Percentiles rank a stretch among this genome's conserved stretches.
These are phyloP conservation scores for Suillia variegata DNA, from an alignment of 2,888 invertebrate species.

Conservation along the genomic window DNA sequence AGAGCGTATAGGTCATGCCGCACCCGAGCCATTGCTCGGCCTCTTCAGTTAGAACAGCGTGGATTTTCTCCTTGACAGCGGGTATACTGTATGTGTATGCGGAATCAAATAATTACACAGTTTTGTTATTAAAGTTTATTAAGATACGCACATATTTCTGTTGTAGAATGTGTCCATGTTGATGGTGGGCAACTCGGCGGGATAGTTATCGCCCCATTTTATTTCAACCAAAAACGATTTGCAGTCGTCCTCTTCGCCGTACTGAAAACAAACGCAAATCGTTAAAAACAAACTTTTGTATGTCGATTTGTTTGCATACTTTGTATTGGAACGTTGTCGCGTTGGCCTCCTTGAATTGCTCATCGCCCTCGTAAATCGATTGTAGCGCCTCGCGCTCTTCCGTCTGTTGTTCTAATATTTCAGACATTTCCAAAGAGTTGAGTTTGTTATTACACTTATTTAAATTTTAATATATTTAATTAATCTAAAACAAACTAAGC, in stretches of 20 bases:
- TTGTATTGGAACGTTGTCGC: constrained; percentile 87
- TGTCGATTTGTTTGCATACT: constrained; percentile 67
- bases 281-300: no score
- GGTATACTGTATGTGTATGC: constrained; percentile 68
- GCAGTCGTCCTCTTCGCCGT: constrained; percentile 76
- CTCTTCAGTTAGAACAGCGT: constrained; percentile 68
- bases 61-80: constrained; percentile 73
- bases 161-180: constrained; percentile 94
- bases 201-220: constrained; percentile 85
- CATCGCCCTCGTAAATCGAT: constrained; percentile 94
- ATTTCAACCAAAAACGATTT: constrained; percentile 89
- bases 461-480: not conserved
- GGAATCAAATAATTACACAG: constrained; percentile 5
- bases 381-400: constrained; percentile 90
- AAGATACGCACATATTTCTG: constrained; percentile 84
- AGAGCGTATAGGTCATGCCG: constrained; percentile 93
- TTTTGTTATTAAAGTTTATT: no score
- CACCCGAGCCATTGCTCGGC: constrained; percentile 84
- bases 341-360: constrained; percentile 80
- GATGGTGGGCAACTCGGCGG: constrained; percentile 78
- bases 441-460: no score
- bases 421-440: constrained; percentile 63
- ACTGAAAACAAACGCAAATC: constrained; percentile 64
- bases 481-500: not conserved
- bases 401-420: constrained; percentile 70